phyloP scores from a whole-genome alignment of 2,113 vertebrate species.

The Oryzias celebensis region DNA sequence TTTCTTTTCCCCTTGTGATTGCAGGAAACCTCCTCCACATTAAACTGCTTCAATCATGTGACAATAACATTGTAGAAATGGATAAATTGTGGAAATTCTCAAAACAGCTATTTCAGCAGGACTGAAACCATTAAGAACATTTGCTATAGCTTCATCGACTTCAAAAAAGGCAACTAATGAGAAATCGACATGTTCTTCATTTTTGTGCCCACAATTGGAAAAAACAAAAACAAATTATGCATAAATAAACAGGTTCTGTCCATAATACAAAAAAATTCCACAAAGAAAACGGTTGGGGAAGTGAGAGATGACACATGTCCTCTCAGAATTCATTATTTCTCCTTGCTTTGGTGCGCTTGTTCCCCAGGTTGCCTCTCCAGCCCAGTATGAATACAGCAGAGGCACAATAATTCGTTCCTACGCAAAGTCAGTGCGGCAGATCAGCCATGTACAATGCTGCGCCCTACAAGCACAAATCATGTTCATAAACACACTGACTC shows the following conservation, averaged over 20 bases:
- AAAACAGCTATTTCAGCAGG: constrained; percentile 60
- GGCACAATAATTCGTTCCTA: constrained; percentile 45
- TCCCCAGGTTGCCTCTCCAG: constrained; percentile 29
- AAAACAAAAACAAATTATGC: too few relatives aligned
- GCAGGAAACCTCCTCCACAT: constrained; percentile 57
- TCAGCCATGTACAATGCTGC: constrained; percentile 59
- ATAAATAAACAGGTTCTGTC: background rate
- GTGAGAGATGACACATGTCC: constrained; percentile 39
- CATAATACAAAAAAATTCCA: constrained; percentile 14
- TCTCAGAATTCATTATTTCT: constrained; percentile 45
- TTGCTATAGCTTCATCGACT: constrained; percentile 58
- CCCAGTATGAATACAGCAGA: constrained; percentile 31
- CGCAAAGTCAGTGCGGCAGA: constrained; percentile 47
- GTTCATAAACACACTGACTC: constrained; percentile 67
- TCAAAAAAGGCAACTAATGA: constrained; percentile 45
- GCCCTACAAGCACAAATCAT: constrained; percentile 69
- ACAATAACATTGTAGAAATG: constrained; percentile 65
- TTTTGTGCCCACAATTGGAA: background rate
- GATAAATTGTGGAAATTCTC: constrained; percentile 65
- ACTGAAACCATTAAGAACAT: constrained; percentile 65
- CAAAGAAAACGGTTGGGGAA: constrained; percentile 11
- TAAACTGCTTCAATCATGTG: constrained; percentile 40
- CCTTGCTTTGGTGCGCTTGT: constrained; percentile 44
- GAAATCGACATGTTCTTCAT: constrained; percentile 4
- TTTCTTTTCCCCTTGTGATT: too few relatives aligned